Evolutionary conservation across 2,797 vertebrate genomes (phyloP).

Genomic region (Euthynnus affinis): DNA sequence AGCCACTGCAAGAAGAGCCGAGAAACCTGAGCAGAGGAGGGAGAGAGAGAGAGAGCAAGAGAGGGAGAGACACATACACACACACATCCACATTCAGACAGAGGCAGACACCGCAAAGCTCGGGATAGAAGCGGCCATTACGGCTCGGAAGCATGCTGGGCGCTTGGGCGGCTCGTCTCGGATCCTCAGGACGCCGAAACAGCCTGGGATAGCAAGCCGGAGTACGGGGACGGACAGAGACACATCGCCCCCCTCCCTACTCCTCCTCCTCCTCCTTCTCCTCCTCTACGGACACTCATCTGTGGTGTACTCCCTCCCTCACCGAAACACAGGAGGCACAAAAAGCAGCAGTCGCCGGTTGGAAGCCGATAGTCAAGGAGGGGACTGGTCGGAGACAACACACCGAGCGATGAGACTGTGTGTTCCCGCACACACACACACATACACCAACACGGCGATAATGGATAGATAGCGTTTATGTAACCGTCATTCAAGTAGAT

Average conservation of each 20-base stretch:
- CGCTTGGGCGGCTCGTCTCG: constrained; percentile 53
- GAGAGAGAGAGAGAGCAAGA: constrained; percentile 47
- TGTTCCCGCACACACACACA: constrained; percentile 37
- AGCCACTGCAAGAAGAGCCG: constrained; percentile 72
- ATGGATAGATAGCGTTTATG: constrained; percentile 75
- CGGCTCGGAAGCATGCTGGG: constrained; percentile 66
- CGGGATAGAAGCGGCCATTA: constrained; percentile 82
- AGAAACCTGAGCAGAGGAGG: constrained; percentile 76
- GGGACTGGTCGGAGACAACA: constrained; percentile 48
- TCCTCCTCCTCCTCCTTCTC: no score
- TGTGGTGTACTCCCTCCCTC: constrained; percentile 37
- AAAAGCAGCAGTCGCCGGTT: constrained; percentile 75
- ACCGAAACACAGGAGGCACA: constrained; percentile 40
- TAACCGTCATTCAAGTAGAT: constrained; percentile 49
- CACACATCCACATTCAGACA: constrained; percentile 23
- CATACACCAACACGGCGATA: constrained; percentile 11
- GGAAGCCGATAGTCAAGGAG: constrained; percentile 61
- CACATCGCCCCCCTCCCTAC: constrained; percentile 48
- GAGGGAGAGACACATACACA: constrained; percentile 13
- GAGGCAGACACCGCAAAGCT: constrained; percentile 60
- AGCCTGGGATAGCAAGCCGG: constrained; percentile 70
- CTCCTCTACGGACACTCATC: constrained; percentile 28
- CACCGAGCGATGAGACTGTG: constrained; percentile 63
- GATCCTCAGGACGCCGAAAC: constrained; percentile 61
- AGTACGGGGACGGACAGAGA: constrained; percentile 73